Evolutionary conservation across 2,113 vertebrate genomes (phyloP).

Genomic region (Lagenorhynchus albirostris): DNA sequence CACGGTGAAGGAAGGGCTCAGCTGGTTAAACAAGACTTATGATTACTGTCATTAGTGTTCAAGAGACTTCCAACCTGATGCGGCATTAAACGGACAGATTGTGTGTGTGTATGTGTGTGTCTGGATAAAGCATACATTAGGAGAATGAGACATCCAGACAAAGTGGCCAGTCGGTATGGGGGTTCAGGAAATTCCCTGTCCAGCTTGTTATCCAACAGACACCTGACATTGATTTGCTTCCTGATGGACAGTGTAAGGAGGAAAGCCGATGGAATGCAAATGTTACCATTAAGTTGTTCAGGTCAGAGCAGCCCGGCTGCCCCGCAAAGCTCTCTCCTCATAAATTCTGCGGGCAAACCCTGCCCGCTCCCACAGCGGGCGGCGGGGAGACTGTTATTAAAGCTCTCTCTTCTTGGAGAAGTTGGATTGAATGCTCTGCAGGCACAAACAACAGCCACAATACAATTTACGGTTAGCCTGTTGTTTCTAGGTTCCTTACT

Average conservation of each 20-base stretch:
- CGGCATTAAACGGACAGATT: conserved; percentile 29
- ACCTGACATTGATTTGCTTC: conserved; percentile 40
- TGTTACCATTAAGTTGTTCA: conserved; percentile 35
- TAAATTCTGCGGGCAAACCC: neutral
- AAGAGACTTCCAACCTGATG: conserved; percentile 51
- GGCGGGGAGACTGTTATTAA: neutral
- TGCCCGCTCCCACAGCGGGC: neutral
- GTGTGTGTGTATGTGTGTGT: neutral
- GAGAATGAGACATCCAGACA: conserved; percentile 4
- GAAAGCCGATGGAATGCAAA: conserved; percentile 49
- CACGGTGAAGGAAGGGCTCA: conserved; percentile 59
- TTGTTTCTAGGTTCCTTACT: neutral
- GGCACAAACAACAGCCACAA: neutral
- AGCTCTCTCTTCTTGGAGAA: conserved; percentile 7
- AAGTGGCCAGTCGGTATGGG: neutral
- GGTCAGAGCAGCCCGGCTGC: neutral
- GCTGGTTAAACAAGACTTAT: conserved; percentile 58
- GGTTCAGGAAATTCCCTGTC: neutral
- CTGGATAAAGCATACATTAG: neutral
- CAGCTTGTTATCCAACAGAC: conserved; percentile 21
- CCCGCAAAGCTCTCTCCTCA: neutral
- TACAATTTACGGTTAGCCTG: neutral
- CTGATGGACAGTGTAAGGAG: neutral
- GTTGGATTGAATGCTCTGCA: conserved; percentile 33
- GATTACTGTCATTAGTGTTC: conserved; percentile 53